These are phyloP conservation scores for Saguinus imperator DNA, from an alignment of 2,113 vertebrate species.

Conservation along the genomic window DNA sequence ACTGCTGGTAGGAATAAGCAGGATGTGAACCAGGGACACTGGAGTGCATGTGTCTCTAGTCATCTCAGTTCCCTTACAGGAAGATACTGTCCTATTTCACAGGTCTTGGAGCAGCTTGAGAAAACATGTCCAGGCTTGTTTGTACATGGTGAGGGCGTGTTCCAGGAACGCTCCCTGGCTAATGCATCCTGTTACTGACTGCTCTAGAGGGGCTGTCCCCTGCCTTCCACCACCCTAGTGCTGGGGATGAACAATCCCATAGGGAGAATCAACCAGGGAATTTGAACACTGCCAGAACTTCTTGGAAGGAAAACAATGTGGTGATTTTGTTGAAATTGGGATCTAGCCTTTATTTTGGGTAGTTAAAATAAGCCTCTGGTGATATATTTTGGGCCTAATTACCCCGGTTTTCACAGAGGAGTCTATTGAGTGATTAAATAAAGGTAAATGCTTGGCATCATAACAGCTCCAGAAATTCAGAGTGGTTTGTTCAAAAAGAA, in stretches of 20 bases:
- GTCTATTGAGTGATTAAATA: slow-evolving; percentile 67
- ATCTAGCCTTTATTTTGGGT: slow-evolving; percentile 52
- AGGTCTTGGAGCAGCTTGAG: neutral
- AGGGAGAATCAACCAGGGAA: neutral
- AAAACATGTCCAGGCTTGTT: neutral
- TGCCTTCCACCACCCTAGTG: neutral
- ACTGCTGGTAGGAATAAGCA: neutral
- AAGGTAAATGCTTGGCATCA: slow-evolving; percentile 69
- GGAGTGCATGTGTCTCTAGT: neutral
- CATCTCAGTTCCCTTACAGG: neutral
- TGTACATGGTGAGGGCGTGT: fast-evolving
- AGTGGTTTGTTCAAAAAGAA: slow-evolving; percentile 18
- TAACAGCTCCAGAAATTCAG: slow-evolving; percentile 14
- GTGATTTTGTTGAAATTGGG: slow-evolving; percentile 62
- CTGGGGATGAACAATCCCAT: neutral
- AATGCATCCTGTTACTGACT: neutral
- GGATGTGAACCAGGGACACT: fast-evolving
- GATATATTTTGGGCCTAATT: slow-evolving; percentile 72
- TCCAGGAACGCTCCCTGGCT: neutral
- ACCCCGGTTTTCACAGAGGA: slow-evolving; percentile 59
- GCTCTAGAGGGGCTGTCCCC: neutral
- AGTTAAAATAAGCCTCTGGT: slow-evolving; percentile 67
- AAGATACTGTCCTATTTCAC: neutral
- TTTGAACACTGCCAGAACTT: slow-evolving; percentile 7
- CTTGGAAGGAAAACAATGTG: slow-evolving; percentile 50